Conservation (phyloP, 2,797 vertebrate genomes). For the Schizopygopsis malacanthus region DNA sequence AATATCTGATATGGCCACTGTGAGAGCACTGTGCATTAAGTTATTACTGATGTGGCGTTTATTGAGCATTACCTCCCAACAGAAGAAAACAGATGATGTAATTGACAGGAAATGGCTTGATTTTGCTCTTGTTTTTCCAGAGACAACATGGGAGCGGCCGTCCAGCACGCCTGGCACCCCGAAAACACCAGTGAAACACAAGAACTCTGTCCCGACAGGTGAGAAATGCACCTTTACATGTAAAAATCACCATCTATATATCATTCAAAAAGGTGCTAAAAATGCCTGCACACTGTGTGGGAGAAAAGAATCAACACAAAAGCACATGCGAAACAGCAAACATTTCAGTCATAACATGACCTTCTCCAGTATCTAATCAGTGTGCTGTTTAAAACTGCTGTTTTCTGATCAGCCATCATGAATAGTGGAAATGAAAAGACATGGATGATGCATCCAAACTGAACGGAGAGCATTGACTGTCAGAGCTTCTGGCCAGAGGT, state of each 20-base stretch:
- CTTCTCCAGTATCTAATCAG: neutral
- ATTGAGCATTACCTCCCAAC: neutral
- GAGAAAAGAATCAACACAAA: neutral
- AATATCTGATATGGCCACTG: neutral
- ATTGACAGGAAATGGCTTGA: constrained; percentile 38
- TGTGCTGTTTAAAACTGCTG: neutral
- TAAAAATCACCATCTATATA: neutral
- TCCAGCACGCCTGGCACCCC: constrained; percentile 88
- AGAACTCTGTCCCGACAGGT: constrained; percentile 90
- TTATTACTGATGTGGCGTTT: neutral
- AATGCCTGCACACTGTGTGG: neutral
- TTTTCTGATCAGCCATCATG: neutral
- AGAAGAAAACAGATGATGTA: constrained; percentile 43
- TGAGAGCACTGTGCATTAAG: neutral
- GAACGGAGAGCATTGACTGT: constrained; percentile 22
- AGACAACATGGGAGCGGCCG: constrained; percentile 96
- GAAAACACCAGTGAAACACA: constrained; percentile 85
- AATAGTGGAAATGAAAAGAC: neutral
- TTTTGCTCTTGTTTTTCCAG: constrained; percentile 67
- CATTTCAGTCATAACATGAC: neutral
- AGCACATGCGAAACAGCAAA: neutral
- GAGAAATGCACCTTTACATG: constrained; percentile 40
- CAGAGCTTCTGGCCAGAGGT: constrained; percentile 41
- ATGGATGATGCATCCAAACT: neutral
- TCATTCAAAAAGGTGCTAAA: neutral